phyloP scores from a whole-genome alignment of 2,888 invertebrate genomes.

The Pachycephus smyrnensis region DNA sequence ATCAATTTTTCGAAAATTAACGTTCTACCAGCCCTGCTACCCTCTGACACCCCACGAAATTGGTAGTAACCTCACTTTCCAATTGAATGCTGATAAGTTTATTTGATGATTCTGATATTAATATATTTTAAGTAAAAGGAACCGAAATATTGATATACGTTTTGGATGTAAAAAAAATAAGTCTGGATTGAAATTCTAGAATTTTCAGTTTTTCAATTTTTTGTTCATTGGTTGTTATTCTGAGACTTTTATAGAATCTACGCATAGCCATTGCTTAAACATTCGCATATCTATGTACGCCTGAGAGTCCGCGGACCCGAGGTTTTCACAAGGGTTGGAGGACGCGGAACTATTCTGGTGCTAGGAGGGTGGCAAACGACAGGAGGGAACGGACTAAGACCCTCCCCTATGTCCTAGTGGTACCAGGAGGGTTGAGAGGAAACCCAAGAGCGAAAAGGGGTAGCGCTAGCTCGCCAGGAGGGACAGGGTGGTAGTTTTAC shows the following conservation, averaged over 20 bases:
- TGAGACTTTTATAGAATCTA: not conserved
- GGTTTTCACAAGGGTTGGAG: no score
- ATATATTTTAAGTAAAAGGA: not conserved
- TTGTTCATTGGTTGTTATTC: not conserved
- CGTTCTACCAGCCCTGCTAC: not conserved
- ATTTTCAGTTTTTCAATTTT: not conserved
- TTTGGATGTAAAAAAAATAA: not conserved
- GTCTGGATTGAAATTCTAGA: not conserved
- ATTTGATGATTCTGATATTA: not conserved
- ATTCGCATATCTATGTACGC: not conserved
- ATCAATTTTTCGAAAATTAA: not conserved
- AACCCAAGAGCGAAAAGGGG: slow-evolving; percentile 29
- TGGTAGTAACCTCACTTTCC: not conserved
- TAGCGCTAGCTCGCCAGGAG: slow-evolving; percentile 9
- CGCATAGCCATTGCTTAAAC: not conserved
- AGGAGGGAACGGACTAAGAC: slow-evolving; percentile 21
- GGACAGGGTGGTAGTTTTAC: slow-evolving; percentile 31
- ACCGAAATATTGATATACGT: not conserved
- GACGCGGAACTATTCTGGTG: not conserved
- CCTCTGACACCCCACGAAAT: not conserved
- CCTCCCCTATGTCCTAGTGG: not conserved
- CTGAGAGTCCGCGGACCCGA: not conserved
- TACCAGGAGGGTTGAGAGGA: slow-evolving; percentile 27
- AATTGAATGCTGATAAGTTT: not conserved
- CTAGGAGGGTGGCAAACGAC: slow-evolving; percentile 16